A percentile compares a stretch with the other conserved stretches of the same genome.
Evolutionary conservation across 2,797 vertebrate species (phyloP).

Genomic region (Typhlichthys eigenmanni): DNA sequence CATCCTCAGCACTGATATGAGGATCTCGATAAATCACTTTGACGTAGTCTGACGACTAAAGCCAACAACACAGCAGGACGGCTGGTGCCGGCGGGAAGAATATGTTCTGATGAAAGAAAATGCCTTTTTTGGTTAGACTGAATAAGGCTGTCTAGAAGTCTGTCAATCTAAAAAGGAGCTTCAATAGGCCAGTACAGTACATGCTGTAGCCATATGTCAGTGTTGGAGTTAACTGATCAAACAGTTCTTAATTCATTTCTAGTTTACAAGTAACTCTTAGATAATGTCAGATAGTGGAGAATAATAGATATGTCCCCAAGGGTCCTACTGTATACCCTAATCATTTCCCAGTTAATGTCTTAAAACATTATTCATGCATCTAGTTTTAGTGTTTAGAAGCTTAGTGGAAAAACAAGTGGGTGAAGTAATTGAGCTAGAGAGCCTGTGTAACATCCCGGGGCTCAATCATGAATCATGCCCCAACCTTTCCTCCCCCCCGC

Average conservation of each 20-base stretch:
- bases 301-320: slow-evolving; percentile 1
- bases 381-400: too few species aligned
- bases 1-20: neutral
- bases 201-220: too few species aligned
- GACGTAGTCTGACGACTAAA: neutral
- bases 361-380: too few species aligned
- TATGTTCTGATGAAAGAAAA: neutral
- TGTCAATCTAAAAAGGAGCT: slow-evolving; percentile 12
- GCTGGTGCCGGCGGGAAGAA: neutral
- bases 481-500: too few species aligned
- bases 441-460: too few species aligned
- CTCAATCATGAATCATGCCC: too few species aligned
- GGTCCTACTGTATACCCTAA: neutral
- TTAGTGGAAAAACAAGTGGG: too few species aligned
- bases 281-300: slow-evolving; percentile 11
- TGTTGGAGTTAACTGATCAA: neutral
- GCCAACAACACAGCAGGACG: neutral
- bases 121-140: too few species aligned
- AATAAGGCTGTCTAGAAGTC: too few species aligned
- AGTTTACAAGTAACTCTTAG: slow-evolving; percentile 26
- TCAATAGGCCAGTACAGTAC: slow-evolving; percentile 8
- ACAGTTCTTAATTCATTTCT: slow-evolving; percentile 35
- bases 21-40: neutral
- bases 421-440: too few species aligned
- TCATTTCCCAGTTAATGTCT: neutral